Percentiles rank a stretch among this genome's conserved stretches.
Conservation (phyloP, 1,140 invertebrate species). For the Brachionus calyciflorus region DNA sequence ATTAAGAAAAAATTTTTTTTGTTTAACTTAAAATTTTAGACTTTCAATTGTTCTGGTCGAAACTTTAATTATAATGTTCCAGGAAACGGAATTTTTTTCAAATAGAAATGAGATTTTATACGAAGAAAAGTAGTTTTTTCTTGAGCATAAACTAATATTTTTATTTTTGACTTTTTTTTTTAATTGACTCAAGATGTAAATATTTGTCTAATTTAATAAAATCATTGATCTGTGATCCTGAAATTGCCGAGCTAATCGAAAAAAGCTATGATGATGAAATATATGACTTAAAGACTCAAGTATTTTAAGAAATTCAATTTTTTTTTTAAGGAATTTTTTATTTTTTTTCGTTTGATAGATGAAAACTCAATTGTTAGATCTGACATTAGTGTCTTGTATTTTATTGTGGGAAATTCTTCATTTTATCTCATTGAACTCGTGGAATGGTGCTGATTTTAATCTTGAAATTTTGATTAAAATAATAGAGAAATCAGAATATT, state of each 20-base stretch:
- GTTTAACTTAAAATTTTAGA: background rate
- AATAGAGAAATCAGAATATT: background rate
- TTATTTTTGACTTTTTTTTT: background rate
- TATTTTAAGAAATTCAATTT: background rate
- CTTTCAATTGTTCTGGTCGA: slow-evolving; percentile 26
- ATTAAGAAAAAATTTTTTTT: background rate
- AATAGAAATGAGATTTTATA: slow-evolving; percentile 29
- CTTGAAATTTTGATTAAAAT: slow-evolving; percentile 2
- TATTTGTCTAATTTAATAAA: background rate
- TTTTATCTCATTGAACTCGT: slow-evolving; percentile 19
- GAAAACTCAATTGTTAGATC: background rate
- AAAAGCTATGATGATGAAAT: background rate
- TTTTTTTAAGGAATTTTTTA: background rate
- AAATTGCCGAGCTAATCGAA: background rate
- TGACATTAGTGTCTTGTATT: background rate
- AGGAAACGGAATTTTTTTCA: slow-evolving; percentile 30
- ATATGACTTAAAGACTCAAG: background rate
- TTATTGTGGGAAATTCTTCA: slow-evolving; percentile 1
- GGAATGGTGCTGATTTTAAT: slow-evolving; percentile 1
- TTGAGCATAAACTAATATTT: background rate
- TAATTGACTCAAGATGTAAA: slow-evolving; percentile 2
- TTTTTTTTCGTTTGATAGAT: background rate
- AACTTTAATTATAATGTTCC: background rate
- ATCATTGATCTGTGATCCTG: slow-evolving; percentile 2
- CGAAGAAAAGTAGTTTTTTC: slow-evolving; percentile 22